These are phyloP conservation scores for Deroplatys truncata DNA, from an alignment of 2,888 invertebrate genomes.

Conservation along the genomic window DNA sequence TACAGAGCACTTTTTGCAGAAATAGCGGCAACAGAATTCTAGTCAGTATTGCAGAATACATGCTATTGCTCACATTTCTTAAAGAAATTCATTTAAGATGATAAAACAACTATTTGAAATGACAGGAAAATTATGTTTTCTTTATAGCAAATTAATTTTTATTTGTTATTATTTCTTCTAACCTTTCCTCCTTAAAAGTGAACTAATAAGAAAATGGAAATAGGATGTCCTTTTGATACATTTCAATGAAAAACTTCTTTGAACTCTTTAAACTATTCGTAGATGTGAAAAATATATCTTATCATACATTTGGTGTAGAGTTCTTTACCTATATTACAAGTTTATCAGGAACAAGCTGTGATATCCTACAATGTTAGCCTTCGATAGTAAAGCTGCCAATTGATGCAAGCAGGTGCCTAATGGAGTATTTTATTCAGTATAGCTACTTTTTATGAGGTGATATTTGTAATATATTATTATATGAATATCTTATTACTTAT, in stretches of 20 bases:
- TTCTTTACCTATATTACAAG: neutral
- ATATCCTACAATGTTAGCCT: neutral
- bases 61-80: neutral
- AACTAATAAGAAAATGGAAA: neutral
- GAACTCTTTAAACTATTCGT: neutral
- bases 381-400: neutral
- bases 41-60: neutral
- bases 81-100: neutral
- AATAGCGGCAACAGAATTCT: neutral
- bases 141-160: no score
- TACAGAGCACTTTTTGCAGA: neutral
- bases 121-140: neutral
- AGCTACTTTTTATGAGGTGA: slow-evolving; percentile 1
- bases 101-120: neutral
- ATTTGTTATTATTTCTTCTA: no score
- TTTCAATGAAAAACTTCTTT: neutral
- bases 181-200: no score
- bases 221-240: neutral
- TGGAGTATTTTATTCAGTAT: neutral
- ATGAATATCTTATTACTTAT: slow-evolving; percentile 6
- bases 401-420: slow-evolving; percentile 6
- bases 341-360: neutral
- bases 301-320: slow-evolving; percentile 8
- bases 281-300: slow-evolving; percentile 13
- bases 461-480: neutral